Conservation (phyloP, 2,888 invertebrate genomes). For the Adineta ricciae region DNA sequence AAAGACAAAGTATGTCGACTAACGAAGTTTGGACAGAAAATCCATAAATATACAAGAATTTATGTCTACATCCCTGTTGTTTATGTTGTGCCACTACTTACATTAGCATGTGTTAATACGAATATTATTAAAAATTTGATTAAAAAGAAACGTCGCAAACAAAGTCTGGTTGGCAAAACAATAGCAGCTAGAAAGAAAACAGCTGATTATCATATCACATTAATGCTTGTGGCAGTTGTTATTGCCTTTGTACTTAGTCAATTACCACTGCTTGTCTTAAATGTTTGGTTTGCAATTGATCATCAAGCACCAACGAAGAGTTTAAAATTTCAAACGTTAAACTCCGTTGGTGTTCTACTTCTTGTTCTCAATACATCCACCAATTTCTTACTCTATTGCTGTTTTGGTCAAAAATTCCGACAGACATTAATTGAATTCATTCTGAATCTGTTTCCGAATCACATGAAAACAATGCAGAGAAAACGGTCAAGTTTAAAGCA, state of each 20-base stretch:
- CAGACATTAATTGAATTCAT: constrained; percentile 38
- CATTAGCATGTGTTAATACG: not conserved
- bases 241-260: constrained; percentile 87
- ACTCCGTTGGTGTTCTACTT: constrained; percentile 62
- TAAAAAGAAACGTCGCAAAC: not conserved
- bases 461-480: not conserved
- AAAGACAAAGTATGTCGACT: not conserved
- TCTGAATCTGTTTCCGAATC: not conserved
- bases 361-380: constrained; percentile 93
- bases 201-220: constrained; percentile 61
- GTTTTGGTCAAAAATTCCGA: constrained; percentile 87
- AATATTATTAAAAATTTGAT: not conserved
- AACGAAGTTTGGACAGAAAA: not conserved
- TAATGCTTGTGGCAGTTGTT: constrained; percentile 86
- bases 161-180: not conserved
- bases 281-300: constrained; percentile 64
- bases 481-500: not conserved
- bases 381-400: constrained; percentile 93
- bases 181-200: not conserved
- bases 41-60: not conserved
- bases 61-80: not conserved
- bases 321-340: constrained; percentile 53
- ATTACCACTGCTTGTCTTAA: constrained; percentile 54
- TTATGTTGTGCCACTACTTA: not conserved
- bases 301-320: constrained; percentile 54